Conservation (phyloP, 2,113 vertebrate species). For the Hemichromis elongatus region DNA sequence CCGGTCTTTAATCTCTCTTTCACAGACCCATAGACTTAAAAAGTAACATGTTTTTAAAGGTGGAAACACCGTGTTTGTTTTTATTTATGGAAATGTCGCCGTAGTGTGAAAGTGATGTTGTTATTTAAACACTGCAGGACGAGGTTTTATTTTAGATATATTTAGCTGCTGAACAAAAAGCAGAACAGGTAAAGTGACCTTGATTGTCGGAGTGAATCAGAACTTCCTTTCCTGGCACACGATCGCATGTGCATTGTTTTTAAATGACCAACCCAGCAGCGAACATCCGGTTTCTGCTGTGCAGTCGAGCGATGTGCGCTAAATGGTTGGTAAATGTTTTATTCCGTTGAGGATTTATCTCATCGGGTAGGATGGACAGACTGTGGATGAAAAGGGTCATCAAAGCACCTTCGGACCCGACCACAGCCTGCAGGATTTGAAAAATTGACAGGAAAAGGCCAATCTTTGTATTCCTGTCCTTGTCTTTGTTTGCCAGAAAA, state of each 20-base stretch:
- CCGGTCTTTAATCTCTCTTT: conserved; percentile 20
- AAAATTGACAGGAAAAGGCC: neutral
- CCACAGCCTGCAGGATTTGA: neutral
- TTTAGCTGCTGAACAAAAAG: neutral
- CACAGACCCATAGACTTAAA: neutral
- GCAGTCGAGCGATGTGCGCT: neutral
- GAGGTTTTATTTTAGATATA: neutral
- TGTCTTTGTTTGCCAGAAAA: neutral
- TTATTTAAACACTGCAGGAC: neutral
- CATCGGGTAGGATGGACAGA: neutral
- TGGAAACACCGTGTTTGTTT: neutral
- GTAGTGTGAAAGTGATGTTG: neutral
- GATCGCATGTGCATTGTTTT: neutral
- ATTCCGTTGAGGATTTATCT: neutral
- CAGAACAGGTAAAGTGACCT: neutral
- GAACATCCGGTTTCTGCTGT: conserved; percentile 6
- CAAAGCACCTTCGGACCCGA: neutral
- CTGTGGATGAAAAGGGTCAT: neutral
- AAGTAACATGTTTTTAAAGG: neutral
- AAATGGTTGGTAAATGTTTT: neutral
- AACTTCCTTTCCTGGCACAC: conserved; percentile 18
- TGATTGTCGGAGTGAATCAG: neutral
- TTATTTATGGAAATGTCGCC: neutral
- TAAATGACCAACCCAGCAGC: neutral
- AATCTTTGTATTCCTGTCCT: neutral